These are phyloP conservation scores for Poeciliopsis gracilis DNA, from an alignment of 2,797 vertebrate species.

Conservation along the genomic window DNA sequence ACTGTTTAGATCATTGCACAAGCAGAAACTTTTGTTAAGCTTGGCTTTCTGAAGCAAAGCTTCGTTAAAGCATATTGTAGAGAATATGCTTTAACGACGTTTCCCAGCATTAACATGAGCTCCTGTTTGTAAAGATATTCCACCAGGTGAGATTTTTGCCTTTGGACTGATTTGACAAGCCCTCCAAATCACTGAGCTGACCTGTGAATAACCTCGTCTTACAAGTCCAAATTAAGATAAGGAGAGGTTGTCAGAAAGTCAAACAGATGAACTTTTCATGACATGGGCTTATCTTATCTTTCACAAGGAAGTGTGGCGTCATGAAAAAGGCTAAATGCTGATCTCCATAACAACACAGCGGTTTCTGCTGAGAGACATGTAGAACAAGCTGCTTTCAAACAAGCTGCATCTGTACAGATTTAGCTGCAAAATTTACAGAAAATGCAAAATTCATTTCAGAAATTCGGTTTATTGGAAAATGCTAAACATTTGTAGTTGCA, in stretches of 20 bases:
- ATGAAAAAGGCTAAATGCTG: conserved; percentile 38
- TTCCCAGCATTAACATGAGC: neutral
- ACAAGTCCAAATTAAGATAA: conserved; percentile 75
- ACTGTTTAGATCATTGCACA: neutral
- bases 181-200: conserved; percentile 37
- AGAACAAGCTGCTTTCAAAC: conserved; percentile 2
- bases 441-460: neutral
- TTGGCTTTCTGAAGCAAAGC: neutral
- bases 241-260: conserved; percentile 62
- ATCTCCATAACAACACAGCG: conserved; percentile 19
- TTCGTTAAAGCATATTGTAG: neutral
- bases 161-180: conserved; percentile 30
- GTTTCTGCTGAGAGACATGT: conserved; percentile 6
- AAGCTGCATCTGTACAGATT: conserved; percentile 29
- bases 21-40: neutral
- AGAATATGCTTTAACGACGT: neutral
- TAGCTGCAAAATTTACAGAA: conserved; percentile 7
- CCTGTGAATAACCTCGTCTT: conserved; percentile 54
- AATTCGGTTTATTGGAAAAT: conserved; percentile 15
- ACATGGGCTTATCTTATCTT: conserved; percentile 58
- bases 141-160: neutral
- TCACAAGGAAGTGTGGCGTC: conserved; percentile 59
- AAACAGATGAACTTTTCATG: conserved; percentile 60
- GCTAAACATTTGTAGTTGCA: neutral
- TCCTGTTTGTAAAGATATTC: neutral